phyloP scores from a whole-genome alignment of 1,140 invertebrate genomes.

The Chionoecetes opilio region DNA sequence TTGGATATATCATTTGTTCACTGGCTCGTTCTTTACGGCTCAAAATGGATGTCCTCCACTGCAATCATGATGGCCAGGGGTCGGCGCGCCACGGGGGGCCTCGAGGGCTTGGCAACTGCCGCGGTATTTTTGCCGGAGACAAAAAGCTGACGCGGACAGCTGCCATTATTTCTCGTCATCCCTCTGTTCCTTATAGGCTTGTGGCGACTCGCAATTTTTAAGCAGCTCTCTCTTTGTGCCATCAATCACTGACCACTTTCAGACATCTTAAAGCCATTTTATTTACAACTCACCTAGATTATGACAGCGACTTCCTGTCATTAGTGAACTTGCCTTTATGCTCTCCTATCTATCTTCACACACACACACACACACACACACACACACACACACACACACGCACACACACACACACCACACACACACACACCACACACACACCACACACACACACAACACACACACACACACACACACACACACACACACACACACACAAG shows the following conservation, averaged over 20 bases:
- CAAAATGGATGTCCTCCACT: neutral
- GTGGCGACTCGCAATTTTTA: neutral
- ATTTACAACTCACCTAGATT: neutral
- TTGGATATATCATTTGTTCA: neutral
- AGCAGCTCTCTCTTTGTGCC: neutral
- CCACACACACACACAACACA: too few species aligned
- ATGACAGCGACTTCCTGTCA: neutral
- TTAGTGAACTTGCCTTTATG: neutral
- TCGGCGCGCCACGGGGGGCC: neutral
- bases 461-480: too few species aligned
- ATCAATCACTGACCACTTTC: neutral
- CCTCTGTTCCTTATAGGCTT: constrained; percentile 31
- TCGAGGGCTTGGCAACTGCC: neutral
- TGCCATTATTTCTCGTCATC: constrained; percentile 47
- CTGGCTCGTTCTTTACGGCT: neutral
- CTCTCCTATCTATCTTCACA: neutral
- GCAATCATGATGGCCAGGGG: neutral
- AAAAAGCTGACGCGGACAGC: constrained; percentile 14
- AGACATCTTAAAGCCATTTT: neutral
- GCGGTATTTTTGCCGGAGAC: neutral
- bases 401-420: too few species aligned
- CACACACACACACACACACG: too few species aligned
- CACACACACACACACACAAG: too few species aligned
- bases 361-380: too few species aligned
- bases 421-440: too few species aligned